A percentile compares a stretch with the other conserved stretches of the same genome.
phyloP scores from a whole-genome alignment of 2,888 invertebrate species.

The Candidula unifasciata region DNA sequence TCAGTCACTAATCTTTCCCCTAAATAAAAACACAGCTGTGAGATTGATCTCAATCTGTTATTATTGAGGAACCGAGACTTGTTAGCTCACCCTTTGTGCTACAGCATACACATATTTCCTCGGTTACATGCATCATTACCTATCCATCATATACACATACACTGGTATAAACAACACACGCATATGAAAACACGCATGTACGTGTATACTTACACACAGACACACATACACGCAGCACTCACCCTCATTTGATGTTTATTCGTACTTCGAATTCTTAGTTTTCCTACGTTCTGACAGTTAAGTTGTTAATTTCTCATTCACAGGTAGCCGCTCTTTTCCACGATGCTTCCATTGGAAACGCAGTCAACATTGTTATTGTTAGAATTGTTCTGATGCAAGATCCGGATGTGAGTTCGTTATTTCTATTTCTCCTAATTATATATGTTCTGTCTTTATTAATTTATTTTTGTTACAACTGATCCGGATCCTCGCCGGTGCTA shows the following conservation, averaged over 20 bases:
- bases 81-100: too few species aligned
- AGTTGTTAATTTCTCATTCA: conserved; percentile 17
- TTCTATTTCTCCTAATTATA: not conserved
- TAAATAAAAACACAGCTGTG: too few species aligned
- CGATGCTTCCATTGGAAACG: conserved; percentile 90
- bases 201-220: too few species aligned
- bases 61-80: too few species aligned
- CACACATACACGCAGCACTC: not conserved
- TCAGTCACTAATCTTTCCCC: too few species aligned
- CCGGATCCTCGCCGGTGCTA: too few species aligned
- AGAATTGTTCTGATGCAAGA: conserved; percentile 87
- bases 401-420: conserved; percentile 76
- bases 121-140: not conserved
- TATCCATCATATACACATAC: not conserved
- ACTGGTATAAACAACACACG: not conserved
- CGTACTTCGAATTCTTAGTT: not conserved
- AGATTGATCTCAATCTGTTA: too few species aligned
- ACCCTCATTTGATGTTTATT: not conserved
- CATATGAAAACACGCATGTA: not conserved
- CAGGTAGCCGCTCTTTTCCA: conserved; percentile 76
- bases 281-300: not conserved
- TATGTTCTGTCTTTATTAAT: not conserved
- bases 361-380: conserved; percentile 92
- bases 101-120: too few species aligned
- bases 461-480: too few species aligned